Evolutionary conservation across 2,113 vertebrate species (phyloP), one percentile per base, ranked within the genome.

Genomic region (Malurus melanocephalus): DNA sequence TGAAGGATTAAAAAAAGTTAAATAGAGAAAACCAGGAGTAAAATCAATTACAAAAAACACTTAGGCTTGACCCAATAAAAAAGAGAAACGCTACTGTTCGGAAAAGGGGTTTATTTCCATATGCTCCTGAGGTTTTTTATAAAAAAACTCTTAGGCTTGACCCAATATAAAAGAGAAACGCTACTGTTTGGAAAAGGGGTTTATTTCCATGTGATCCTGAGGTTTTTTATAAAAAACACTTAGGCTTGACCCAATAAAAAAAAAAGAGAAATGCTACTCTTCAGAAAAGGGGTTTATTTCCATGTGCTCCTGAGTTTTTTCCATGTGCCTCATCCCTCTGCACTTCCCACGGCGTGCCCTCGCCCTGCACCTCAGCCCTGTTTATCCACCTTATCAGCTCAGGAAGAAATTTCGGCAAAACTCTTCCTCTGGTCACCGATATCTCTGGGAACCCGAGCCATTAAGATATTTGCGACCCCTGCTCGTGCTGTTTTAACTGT

Each of bases 401-500:
- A 97, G 97, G 96, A 98, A 97, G 96, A 97, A 96, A 97, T 97
- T 95, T 96, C 67, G 32, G 94, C 92, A 96, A 92, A 97, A 95
- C 89, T 96, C 97, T 98, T 97, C 96, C 97, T 95, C 95, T 81
- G 94, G 96, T 96, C 96, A 97, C 95, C 4, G 95, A 95, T 98
- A 98, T 96, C 97, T 96, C 97, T 97, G 97, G 96, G 97, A 98
- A 98, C 97, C 65, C 23, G 97, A 94, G 42, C 97, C 97, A 97
- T 98, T 97, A 98, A 98, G 97, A 97, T 98, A 97, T 96, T 97
- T 95, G 94, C 97, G 97, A 96, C 94, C 96, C 92, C 94, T 94
- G 62, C 96, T 96, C 93, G 66, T 92, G 96, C 96, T 98, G 74
- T 97, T 97, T 98, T 97, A 97, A 97, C 97, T 96, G 97, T 96